Percentiles rank a stretch among this genome's conserved stretches.
phyloP scores from a whole-genome alignment of 2,113 vertebrate genomes.

The Myiozetetes cayanensis region DNA sequence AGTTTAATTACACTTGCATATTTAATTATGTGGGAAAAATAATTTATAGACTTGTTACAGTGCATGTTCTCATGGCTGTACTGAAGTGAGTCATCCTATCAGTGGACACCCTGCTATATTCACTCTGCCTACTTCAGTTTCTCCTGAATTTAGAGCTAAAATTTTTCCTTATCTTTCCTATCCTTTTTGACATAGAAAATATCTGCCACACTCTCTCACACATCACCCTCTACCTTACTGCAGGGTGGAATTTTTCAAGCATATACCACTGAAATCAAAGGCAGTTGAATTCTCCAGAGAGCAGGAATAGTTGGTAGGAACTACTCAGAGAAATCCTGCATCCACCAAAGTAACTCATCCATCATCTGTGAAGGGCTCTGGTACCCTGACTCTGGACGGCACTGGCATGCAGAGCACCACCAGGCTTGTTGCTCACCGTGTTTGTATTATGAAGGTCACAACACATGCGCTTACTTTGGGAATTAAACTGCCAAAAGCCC shows the following conservation, averaged over 20 bases:
- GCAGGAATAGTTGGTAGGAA: not conserved
- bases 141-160: not conserved
- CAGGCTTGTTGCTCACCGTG: not conserved
- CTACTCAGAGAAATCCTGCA: not conserved
- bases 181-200: not conserved
- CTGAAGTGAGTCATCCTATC: not conserved
- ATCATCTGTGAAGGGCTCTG: not conserved
- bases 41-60: not conserved
- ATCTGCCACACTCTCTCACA: not conserved
- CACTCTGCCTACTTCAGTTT: not conserved
- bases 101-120: not conserved
- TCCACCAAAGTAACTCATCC: not conserved
- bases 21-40: not conserved
- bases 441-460: not conserved
- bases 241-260: not conserved
- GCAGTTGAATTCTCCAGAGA: not conserved
- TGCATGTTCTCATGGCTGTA: not conserved
- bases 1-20: not conserved
- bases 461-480: rapidly evolving
- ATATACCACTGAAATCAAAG: not conserved
- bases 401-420: not conserved
- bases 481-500: not conserved
- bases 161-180: not conserved
- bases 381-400: not conserved
- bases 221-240: not conserved